Evolutionary conservation across 53 echinoderm and acorn worm genomes (phyloP), one percentile per base, ranked within the genome.

Genomic region (Mesocentrotus franciscanus): DNA sequence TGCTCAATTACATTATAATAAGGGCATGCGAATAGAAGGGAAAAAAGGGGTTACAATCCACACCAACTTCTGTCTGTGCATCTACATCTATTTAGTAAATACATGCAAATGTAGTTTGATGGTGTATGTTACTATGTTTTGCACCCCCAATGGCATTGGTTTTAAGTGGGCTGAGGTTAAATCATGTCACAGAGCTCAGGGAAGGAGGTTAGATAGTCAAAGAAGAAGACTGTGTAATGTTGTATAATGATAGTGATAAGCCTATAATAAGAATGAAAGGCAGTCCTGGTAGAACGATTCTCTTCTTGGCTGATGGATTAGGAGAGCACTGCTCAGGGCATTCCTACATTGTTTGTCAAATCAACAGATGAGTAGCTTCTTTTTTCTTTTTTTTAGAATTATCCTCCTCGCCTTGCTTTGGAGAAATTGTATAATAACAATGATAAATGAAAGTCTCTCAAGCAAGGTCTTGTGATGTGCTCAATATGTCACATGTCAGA

Each of bases 211-310:
- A 39, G 17, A 42, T 36, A 81, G 81, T 36, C n/a, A 36, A 35
- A 81, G 33, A 81, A 39, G 20, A 36, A 81, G 42, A 81, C 81
- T 81, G 42, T 42, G 18, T 42, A 81, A 42, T 81, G 36, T 81
- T 81, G 42, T 39, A 81, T 81, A 81, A 81, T 42, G 17, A 81
- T 49, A 20, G 81, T 42, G 42, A 81, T 81, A 36, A 81, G 42
- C 81, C 81, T 39, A 81, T 81, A 42, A 36, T 42, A 81, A 81
- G 81, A 81, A 17, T 81, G 81, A 81, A 39, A 20, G 39, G 42
- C 81, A 29, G 42, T 18, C 81, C 42, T 8, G 30, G 12, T 81
- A 18, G 36, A 81, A 13, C 15, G 33, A 18, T 49, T 81, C 81
- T 81, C 42, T 81, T 42, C 36, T 81, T 81, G 6, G 18, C 6